Conservation (phyloP, 2,888 invertebrate species). For the Chalcis sispes region DNA sequence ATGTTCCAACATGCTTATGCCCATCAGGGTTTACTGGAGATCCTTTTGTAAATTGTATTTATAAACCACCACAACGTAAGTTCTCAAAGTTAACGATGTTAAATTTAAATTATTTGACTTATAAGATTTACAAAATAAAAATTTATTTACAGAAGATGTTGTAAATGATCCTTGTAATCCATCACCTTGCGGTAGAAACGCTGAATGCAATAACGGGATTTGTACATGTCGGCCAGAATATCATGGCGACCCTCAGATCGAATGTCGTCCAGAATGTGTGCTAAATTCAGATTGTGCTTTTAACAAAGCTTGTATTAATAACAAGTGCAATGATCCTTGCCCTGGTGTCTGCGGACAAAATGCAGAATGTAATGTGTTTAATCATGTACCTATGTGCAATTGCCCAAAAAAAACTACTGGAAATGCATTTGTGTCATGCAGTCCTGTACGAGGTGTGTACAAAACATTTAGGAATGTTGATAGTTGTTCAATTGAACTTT, state of each 20-base stretch:
- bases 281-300: slow-evolving; percentile 76
- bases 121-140: not conserved
- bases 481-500: too few species aligned
- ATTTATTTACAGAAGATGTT: not conserved
- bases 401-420: slow-evolving; percentile 82
- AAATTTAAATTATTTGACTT: not conserved
- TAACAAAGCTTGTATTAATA: slow-evolving; percentile 76
- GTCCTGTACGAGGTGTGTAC: slow-evolving; percentile 56
- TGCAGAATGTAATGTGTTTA: slow-evolving; percentile 75
- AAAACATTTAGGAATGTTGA: too few species aligned
- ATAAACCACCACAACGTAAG: slow-evolving; percentile 74
- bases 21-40: slow-evolving; percentile 64
- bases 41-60: slow-evolving; percentile 79
- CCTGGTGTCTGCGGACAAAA: slow-evolving; percentile 77
- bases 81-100: not conserved
- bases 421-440: slow-evolving; percentile 80
- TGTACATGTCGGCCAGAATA: slow-evolving; percentile 75
- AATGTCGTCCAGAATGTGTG: slow-evolving; percentile 77
- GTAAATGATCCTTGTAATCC: slow-evolving; percentile 79
- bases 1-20: slow-evolving; percentile 86
- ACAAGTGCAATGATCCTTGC: slow-evolving; percentile 76
- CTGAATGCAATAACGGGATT: slow-evolving; percentile 76
- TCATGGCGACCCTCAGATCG: slow-evolving; percentile 76
- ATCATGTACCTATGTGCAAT: slow-evolving; percentile 77
- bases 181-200: slow-evolving; percentile 81